phyloP scores from a whole-genome alignment of 1,140 invertebrate species.

The Drosophila prosaltans region DNA sequence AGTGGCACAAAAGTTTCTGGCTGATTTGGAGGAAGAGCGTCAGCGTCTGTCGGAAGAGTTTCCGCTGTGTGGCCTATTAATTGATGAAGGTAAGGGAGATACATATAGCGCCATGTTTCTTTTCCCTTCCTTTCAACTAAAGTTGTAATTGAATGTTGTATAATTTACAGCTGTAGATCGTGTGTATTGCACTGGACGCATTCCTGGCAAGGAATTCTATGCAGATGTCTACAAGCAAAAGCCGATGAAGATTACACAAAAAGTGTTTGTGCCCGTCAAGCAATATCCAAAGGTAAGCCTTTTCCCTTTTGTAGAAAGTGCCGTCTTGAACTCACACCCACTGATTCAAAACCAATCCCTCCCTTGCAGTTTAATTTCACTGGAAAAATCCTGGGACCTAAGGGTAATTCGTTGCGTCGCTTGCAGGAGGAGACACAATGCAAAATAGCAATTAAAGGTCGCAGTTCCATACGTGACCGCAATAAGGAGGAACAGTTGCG shows the following conservation, averaged over 20 bases:
- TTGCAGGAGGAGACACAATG: constrained; percentile 95
- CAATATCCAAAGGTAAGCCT: constrained; percentile 91
- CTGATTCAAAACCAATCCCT: not conserved
- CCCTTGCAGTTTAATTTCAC: constrained; percentile 93
- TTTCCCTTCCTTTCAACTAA: not conserved
- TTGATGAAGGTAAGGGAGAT: constrained; percentile 65
- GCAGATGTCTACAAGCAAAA: constrained; percentile 85
- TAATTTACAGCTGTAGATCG: constrained; percentile 60
- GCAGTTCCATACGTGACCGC: constrained; percentile 94
- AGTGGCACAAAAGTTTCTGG: constrained; percentile 74
- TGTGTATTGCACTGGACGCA: constrained; percentile 74
- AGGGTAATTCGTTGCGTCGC: constrained; percentile 94
- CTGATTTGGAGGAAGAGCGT: constrained; percentile 72
- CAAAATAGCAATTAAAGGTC: constrained; percentile 94
- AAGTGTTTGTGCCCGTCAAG: constrained; percentile 90
- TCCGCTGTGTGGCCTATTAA: constrained; percentile 62
- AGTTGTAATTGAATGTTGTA: not conserved
- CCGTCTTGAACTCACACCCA: not conserved
- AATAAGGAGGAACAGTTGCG: constrained; percentile 94
- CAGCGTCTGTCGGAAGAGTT: constrained; percentile 66
- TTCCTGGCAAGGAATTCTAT: constrained; percentile 76
- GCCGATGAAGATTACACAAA: constrained; percentile 91
- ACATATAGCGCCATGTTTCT: not conserved
- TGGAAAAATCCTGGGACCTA: constrained; percentile 95
- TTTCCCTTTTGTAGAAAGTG: not conserved